Base-by-base conservation (phyloP, 2,797 vertebrate species). In the Thunnus albacares region DNA sequence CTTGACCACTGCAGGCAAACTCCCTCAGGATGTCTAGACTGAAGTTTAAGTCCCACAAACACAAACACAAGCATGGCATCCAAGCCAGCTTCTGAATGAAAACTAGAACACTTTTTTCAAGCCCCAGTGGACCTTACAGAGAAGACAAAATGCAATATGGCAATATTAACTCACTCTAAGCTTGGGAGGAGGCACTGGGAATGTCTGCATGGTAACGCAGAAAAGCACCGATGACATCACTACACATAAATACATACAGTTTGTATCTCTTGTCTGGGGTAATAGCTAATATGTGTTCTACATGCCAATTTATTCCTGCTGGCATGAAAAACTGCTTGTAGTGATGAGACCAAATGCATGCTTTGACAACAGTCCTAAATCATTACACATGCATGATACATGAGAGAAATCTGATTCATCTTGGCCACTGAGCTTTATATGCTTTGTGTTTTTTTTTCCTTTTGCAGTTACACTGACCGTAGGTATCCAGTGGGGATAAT, bases 1-100 rank as follows among this genome's bases (percentile, higher is more conserved):
- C 82, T 82, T 88, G 79, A 89, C 90, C 79, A 87, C 84, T 85
- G 41, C 80, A 76, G 79, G 85, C 81, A 8, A 75, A 87, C 55
- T 83, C 80, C 87, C 79, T 57, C 30, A 72, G 82, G 88, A 87
- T 38, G 62, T 83, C 87, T 62, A 84, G 75, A 85, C 75, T 65
- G 14, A 56, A 76, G 76, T 78, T 87, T 49, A 75, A 83, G 73
- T 82, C 71, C 5, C 55, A 41, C 67, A 69, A 18, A 71, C 75
- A 67, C 53, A 41, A 8, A 41, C 58, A 56, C 61, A 41, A 41
- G 60, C 67, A 43, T 1, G 45, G 47, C 18, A 8, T 18, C 18
- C 49, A 64, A 74, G 26, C 14, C 17, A 62, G 70, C 26, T 43
- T 53, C 74, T 83, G 57, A 87, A 79, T 75, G 65, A 75, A 81